phyloP scores from a whole-genome alignment of 2,888 invertebrate species.

The Reticulitermes lucifugus region DNA sequence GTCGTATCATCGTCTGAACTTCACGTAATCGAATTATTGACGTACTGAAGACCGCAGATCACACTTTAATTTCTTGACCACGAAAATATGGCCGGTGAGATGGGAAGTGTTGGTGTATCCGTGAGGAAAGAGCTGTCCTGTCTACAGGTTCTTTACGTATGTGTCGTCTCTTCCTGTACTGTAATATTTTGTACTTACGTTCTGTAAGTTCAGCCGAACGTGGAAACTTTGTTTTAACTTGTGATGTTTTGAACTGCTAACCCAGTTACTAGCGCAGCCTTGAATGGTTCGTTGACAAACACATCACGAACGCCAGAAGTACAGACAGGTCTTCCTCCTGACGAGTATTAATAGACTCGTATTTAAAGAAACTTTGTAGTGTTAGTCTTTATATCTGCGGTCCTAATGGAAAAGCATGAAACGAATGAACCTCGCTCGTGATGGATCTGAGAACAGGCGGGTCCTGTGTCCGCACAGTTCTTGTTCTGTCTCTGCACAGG shows the following conservation, averaged over 20 bases:
- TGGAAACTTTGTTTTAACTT: no score
- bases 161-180: no score
- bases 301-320: not conserved
- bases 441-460: not conserved
- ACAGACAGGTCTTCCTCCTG: not conserved
- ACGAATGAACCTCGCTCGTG: not conserved
- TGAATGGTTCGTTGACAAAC: constrained; percentile 1
- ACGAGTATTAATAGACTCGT: not conserved
- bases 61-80: no score
- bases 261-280: constrained; percentile 1
- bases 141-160: no score
- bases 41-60: no score
- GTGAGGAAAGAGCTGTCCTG: no score
- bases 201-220: no score
- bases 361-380: not conserved
- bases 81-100: no score
- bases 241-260: not conserved
- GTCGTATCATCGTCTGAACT: no score
- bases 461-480: not conserved
- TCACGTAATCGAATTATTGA: no score
- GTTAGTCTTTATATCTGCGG: not conserved
- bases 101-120: no score
- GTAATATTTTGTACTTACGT: no score
- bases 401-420: not conserved
- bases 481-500: not conserved